These are phyloP conservation scores for Lonchura striata DNA, from an alignment of 2,113 vertebrate species.

Conservation along the genomic window DNA sequence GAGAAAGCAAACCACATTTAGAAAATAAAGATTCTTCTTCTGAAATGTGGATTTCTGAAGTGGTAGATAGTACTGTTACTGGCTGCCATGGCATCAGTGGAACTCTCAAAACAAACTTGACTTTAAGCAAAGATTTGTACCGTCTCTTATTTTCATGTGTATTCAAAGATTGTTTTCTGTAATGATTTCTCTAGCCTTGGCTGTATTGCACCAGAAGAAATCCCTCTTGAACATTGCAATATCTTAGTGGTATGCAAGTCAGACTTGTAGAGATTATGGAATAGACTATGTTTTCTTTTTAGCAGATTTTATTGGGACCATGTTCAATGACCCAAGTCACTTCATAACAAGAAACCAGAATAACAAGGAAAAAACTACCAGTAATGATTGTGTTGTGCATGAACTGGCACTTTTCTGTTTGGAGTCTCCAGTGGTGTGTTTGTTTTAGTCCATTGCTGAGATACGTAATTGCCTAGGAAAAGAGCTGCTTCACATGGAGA, in stretches of 20 bases:
- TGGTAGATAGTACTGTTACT: not conserved
- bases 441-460: not conserved
- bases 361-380: not conserved
- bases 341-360: not conserved
- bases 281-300: not conserved
- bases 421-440: not conserved
- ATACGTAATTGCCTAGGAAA: not conserved
- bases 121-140: not conserved
- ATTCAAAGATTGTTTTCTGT: not conserved
- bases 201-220: not conserved
- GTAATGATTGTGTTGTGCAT: not conserved
- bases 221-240: not conserved
- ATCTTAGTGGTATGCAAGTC: not conserved
- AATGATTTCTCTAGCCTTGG: not conserved
- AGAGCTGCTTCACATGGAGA: not conserved
- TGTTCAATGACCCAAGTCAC: not conserved
- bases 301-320: not conserved
- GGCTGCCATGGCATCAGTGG: not conserved
- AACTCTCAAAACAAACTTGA: not conserved
- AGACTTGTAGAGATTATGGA: not conserved
- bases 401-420: not conserved
- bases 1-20: not conserved
- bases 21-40: not conserved
- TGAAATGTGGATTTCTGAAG: not conserved
- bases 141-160: not conserved